A percentile compares a stretch with the other conserved stretches of the same genome.
These are phyloP conservation scores for Trachops cirrhosus DNA, from an alignment of 2,797 vertebrate species.

Conservation along the genomic window DNA sequence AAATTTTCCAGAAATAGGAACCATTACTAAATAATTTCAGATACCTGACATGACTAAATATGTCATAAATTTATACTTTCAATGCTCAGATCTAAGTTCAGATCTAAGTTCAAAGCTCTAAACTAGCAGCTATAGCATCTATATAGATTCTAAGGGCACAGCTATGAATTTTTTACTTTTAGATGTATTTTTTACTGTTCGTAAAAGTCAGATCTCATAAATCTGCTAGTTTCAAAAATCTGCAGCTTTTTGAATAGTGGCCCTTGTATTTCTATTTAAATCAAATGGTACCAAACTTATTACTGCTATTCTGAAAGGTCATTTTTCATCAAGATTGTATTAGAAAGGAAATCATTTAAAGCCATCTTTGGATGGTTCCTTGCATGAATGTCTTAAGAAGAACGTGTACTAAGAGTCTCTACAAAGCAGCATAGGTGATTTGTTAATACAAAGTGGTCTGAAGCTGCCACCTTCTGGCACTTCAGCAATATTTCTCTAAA, in stretches of 20 bases:
- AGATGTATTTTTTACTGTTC: constrained; percentile 63
- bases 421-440: neutral
- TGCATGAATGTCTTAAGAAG: constrained; percentile 68
- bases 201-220: constrained; percentile 60
- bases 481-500: neutral
- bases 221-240: constrained; percentile 60
- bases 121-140: constrained; percentile 2
- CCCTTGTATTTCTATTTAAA: constrained; percentile 74
- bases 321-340: constrained; percentile 77
- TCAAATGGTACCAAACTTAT: constrained; percentile 76
- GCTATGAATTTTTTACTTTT: constrained; percentile 63
- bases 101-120: constrained; percentile 31
- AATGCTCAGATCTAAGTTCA: neutral
- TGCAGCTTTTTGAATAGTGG: constrained; percentile 64
- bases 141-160: constrained; percentile 40
- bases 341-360: constrained; percentile 80
- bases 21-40: neutral
- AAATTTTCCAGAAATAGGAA: neutral
- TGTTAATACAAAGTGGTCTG: constrained; percentile 71
- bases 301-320: constrained; percentile 74
- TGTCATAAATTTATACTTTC: constrained; percentile 28
- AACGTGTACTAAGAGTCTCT: neutral
- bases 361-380: constrained; percentile 57
- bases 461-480: constrained; percentile 85
- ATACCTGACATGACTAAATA: neutral